These are phyloP conservation scores for Cydia pomonella DNA, from an alignment of 1,140 invertebrate genomes.

Conservation along the genomic window DNA sequence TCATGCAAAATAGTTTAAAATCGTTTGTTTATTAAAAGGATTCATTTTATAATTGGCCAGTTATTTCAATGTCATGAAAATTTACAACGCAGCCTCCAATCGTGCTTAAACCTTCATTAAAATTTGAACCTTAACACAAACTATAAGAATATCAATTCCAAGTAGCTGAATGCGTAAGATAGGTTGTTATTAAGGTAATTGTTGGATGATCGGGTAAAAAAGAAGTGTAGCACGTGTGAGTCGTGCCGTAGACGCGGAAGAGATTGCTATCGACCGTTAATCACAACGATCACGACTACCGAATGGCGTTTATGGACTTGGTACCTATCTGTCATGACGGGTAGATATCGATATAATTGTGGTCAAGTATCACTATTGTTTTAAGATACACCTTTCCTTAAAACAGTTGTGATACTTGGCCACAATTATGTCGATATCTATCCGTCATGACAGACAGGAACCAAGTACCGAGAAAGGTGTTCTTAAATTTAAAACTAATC, in stretches of 20 bases:
- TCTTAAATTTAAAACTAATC: no score
- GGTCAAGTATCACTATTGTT: no score
- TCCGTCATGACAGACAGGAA: background rate
- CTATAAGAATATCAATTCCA: background rate
- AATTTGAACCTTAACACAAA: background rate
- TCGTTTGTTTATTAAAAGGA: background rate
- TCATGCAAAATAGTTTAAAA: background rate
- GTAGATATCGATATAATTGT: background rate
- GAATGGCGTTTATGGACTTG: conserved; percentile 4
- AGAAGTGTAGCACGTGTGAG: conserved; percentile 13
- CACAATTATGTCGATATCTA: background rate
- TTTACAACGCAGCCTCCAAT: background rate
- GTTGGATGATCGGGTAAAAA: conserved; percentile 1
- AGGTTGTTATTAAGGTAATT: background rate
- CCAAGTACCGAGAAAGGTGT: no score
- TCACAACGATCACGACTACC: conserved; percentile 24
- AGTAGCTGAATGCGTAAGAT: background rate
- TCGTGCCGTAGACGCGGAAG: conserved; percentile 16
- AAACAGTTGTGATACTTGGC: no score
- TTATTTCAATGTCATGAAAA: conserved; percentile 20
- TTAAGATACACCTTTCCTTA: no score
- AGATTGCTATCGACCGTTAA: conserved; percentile 3
- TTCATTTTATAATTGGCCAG: conserved; percentile 22
- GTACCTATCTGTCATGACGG: background rate
- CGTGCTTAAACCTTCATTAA: background rate